Evolutionary conservation across 2,888 invertebrate species (phyloP).

Genomic region (Lepidonotus clava): DNA sequence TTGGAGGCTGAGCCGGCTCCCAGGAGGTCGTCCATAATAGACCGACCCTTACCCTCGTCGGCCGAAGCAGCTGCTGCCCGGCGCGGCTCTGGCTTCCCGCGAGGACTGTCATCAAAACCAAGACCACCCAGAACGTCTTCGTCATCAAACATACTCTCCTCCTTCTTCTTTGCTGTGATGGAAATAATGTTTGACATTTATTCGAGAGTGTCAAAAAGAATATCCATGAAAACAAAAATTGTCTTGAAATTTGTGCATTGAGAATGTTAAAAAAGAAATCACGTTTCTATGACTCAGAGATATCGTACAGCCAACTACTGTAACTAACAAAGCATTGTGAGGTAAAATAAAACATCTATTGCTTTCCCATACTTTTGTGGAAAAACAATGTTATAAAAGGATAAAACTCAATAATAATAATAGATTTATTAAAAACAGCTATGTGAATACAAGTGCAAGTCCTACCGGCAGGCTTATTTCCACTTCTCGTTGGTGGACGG

Average conservation of each 20-base stretch:
- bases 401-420: too few species aligned
- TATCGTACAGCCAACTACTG: too few species aligned
- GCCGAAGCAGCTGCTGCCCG: background rate
- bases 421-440: background rate
- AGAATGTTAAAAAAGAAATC: background rate
- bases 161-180: background rate
- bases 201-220: background rate
- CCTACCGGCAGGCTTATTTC: background rate
- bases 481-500: conserved; percentile 55
- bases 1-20: conserved; percentile 67
- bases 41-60: conserved; percentile 52
- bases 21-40: conserved; percentile 74
- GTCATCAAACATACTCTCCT: conserved; percentile 54
- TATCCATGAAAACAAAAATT: background rate
- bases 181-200: background rate
- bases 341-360: too few species aligned
- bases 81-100: background rate
- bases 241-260: background rate
- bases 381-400: too few species aligned
- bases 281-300: too few species aligned
- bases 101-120: conserved; percentile 33
- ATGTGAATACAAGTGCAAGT: background rate
- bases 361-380: too few species aligned
- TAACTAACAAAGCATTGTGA: too few species aligned
- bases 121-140: conserved; percentile 32